phyloP scores from a whole-genome alignment of 2,797 vertebrate species.

The Brachymystax lenok region DNA sequence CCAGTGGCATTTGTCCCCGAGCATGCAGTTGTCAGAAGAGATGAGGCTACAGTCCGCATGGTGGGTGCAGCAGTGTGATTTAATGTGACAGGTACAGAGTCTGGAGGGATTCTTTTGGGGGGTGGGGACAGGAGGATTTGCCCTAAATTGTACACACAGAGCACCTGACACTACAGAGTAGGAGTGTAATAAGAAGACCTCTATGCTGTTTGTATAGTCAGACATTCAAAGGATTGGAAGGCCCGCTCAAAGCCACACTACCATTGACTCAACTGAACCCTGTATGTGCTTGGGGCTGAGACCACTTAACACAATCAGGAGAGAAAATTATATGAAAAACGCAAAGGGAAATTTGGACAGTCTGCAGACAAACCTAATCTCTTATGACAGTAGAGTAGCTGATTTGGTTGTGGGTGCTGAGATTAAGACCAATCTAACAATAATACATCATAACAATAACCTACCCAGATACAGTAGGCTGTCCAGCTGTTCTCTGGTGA shows the following conservation, averaged over 20 bases:
- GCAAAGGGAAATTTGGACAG: background rate
- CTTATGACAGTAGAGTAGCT: too few species aligned
- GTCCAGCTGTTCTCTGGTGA: conserved; percentile 86
- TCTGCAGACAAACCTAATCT: background rate
- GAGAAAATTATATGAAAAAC: background rate
- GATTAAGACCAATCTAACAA: too few species aligned
- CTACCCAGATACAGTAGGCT: conserved; percentile 86
- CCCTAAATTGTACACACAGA: background rate
- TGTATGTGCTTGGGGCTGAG: background rate
- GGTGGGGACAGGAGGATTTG: conserved; percentile 29
- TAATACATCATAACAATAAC: background rate
- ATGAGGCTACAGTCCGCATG: conserved; percentile 81
- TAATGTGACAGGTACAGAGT: conserved; percentile 72
- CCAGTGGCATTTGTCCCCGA: conserved; percentile 79
- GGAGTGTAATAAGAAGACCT: too few species aligned
- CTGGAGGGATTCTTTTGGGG: conserved; percentile 80
- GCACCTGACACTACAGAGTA: background rate
- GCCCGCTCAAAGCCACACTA: background rate
- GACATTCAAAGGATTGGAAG: background rate
- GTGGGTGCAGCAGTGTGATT: conserved; percentile 76
- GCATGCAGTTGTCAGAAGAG: conserved; percentile 83
- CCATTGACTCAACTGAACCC: background rate
- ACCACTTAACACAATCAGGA: background rate
- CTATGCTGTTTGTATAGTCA: background rate
- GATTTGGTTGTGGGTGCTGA: too few species aligned